phyloP scores from a whole-genome alignment of 2,888 invertebrate species.

The Drosophila meridionalis region DNA sequence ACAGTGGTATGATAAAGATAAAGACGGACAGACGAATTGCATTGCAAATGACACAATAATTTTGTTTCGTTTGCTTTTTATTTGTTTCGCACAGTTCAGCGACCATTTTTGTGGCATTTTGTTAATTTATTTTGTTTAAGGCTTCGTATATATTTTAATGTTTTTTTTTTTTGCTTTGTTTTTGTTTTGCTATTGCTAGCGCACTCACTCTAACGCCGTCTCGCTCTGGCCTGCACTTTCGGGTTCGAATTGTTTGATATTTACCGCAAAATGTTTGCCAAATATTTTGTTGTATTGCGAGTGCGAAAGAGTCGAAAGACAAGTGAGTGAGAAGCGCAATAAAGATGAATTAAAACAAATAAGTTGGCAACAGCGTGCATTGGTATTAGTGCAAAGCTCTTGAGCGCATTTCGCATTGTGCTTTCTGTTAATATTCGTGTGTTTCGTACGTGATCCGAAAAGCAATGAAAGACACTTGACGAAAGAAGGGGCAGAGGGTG shows the following conservation, averaged over 20 bases:
- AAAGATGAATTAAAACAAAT: slow-evolving; percentile 1
- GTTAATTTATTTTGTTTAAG: slow-evolving; percentile 23
- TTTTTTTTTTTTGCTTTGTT: neutral
- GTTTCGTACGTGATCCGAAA: slow-evolving; percentile 29
- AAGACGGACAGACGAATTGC: slow-evolving; percentile 23
- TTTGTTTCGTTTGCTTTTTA: slow-evolving; percentile 14
- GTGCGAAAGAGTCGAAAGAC: slow-evolving; percentile 13
- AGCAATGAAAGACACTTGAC: slow-evolving; percentile 12
- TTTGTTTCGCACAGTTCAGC: slow-evolving; percentile 29
- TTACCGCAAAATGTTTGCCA: slow-evolving; percentile 64
- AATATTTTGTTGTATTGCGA: slow-evolving; percentile 35
- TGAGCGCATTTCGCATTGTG: neutral
- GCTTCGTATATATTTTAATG: neutral
- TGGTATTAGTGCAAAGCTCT: slow-evolving; percentile 21
- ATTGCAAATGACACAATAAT: slow-evolving; percentile 38
- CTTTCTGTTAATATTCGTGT: slow-evolving; percentile 18
- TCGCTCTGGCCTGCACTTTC: neutral
- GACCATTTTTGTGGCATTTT: slow-evolving; percentile 33
- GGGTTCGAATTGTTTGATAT: slow-evolving; percentile 18
- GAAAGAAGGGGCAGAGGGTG: neutral
- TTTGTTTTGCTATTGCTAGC: slow-evolving; percentile 23
- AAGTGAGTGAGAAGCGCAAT: slow-evolving; percentile 9
- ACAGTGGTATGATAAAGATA: slow-evolving; percentile 11
- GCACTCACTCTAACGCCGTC: neutral
- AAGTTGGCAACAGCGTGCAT: slow-evolving; percentile 7